Base-by-base conservation (phyloP, 2,888 invertebrate species). In the Drosophila meridionalis region DNA sequence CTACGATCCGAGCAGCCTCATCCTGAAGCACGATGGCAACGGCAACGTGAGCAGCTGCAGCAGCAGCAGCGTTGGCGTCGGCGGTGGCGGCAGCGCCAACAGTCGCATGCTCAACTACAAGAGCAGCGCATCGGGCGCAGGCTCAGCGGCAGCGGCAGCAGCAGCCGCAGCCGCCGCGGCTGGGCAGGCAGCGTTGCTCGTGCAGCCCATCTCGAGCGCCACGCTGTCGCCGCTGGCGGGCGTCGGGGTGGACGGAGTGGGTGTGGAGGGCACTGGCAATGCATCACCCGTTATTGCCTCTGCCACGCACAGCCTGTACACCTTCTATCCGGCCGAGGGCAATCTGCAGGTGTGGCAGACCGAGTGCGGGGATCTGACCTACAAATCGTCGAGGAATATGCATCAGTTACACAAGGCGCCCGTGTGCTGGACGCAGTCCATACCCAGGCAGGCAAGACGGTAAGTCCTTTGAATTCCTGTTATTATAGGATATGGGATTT, bases 401-500 rank as follows among this genome's bases (percentile, higher is more conserved):
- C 93, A 93, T 80, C 90, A 92, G 68, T 83, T 92, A 65, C 93
- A 93, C 88, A 93, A 93, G 89, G 93, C 93, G 69, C 89, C 87
- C 20, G 91, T 93, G 73, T 93, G 93, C 84, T 93, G 93, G 93
- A 93, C 93, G 78, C 93, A 93, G 83, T 93, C 93, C 40, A 91
- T 93, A 86, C 93, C 93, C 89, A 91, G 93, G 83, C 93, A 93
- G 91, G 91, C 93, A 57, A 93, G 93, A 92, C 91, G 93, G 93
- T 93, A 77, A 93, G 92, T 77, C 8, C 8, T 28, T 26, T 20
- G 6, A 26, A 12, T 11, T n/a, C 3, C 6, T 12, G 9, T 6
- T 7, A 3, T 7, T 14, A 14, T 28, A 42, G 7, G 2, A 40
- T n/a, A 12, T 28, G 3, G 0, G 6, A 28, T n/a, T 30, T 48